Percentiles rank a stretch among this genome's conserved stretches.
phyloP scores from a whole-genome alignment of 2,888 invertebrate genomes.

The Spilarctia lutea region DNA sequence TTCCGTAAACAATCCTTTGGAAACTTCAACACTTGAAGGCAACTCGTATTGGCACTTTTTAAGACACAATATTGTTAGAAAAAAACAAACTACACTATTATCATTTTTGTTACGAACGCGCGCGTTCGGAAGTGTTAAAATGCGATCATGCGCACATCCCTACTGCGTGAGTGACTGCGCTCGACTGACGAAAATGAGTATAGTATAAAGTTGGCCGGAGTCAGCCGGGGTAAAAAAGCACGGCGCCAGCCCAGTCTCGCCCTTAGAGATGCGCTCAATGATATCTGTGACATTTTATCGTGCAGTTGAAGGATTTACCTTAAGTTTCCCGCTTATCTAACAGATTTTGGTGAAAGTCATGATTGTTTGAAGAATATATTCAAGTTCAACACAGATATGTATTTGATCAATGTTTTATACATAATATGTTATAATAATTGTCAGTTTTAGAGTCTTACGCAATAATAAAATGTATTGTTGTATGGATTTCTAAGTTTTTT shows the following conservation, averaged over 20 bases:
- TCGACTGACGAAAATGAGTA: slow-evolving; percentile 72
- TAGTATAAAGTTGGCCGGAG: slow-evolving; percentile 70
- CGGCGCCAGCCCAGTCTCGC: slow-evolving; percentile 85
- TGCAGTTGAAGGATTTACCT: slow-evolving; percentile 39
- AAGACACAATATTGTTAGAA: slow-evolving; percentile 66
- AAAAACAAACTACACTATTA: slow-evolving; percentile 53
- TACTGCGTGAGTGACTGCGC: slow-evolving; percentile 60
- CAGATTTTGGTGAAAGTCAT: slow-evolving; percentile 1
- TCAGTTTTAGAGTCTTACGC: neutral
- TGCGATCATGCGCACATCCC: slow-evolving; percentile 58
- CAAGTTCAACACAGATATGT: neutral
- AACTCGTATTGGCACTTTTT: slow-evolving; percentile 69
- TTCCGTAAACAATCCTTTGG: slow-evolving; percentile 57
- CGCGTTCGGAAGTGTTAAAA: slow-evolving; percentile 55
- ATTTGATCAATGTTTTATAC: neutral
- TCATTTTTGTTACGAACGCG: slow-evolving; percentile 59
- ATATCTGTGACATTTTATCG: slow-evolving; percentile 70
- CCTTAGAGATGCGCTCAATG: slow-evolving; percentile 80
- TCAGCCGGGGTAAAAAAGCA: slow-evolving; percentile 81
- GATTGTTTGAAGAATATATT: slow-evolving; percentile 2
- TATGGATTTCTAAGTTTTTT: no score
- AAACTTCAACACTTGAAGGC: slow-evolving; percentile 56
- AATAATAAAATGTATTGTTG: no score
- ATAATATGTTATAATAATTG: neutral
- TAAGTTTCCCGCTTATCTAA: slow-evolving; percentile 12